Percentiles rank a stretch among this genome's conserved stretches.
Evolutionary conservation across 2,888 invertebrate species (phyloP).

Genomic region (Andrena flavipes): DNA sequence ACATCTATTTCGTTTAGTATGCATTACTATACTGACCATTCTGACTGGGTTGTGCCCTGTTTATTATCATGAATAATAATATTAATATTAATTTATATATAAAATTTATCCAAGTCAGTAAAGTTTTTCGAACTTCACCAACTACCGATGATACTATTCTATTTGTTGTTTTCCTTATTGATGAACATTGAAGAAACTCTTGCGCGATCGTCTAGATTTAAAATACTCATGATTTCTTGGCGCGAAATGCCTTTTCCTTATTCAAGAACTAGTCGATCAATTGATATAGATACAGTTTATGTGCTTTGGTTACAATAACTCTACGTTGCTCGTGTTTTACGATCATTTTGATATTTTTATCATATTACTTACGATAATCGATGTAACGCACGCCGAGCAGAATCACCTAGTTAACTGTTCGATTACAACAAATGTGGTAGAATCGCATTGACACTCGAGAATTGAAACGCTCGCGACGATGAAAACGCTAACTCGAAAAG

Average conservation of each 20-base stretch:
- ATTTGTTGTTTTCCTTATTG: background rate
- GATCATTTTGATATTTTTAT: background rate
- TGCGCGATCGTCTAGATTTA: background rate
- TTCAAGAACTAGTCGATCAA: slow-evolving; percentile 18
- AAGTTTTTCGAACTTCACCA: background rate
- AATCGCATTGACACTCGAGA: background rate
- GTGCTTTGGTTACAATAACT: slow-evolving; percentile 51
- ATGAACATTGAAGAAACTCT: background rate
- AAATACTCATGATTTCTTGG: background rate
- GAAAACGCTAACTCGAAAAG: slow-evolving; percentile 34
- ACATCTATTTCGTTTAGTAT: too few relatives aligned
- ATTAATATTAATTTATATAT: background rate
- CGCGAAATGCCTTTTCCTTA: slow-evolving; percentile 1
- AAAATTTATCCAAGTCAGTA: background rate
- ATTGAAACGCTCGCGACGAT: background rate
- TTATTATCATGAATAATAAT: too few relatives aligned
- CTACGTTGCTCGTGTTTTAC: slow-evolving; percentile 3
- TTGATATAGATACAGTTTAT: slow-evolving; percentile 37
- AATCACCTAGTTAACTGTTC: background rate
- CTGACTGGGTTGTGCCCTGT: too few relatives aligned
- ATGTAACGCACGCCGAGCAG: background rate
- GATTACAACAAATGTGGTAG: background rate
- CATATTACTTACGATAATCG: background rate
- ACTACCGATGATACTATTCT: background rate
- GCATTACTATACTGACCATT: too few relatives aligned